Evolutionary conservation across 2,797 vertebrate species (phyloP).

Genomic region (Lepilemur septentrionalis): DNA sequence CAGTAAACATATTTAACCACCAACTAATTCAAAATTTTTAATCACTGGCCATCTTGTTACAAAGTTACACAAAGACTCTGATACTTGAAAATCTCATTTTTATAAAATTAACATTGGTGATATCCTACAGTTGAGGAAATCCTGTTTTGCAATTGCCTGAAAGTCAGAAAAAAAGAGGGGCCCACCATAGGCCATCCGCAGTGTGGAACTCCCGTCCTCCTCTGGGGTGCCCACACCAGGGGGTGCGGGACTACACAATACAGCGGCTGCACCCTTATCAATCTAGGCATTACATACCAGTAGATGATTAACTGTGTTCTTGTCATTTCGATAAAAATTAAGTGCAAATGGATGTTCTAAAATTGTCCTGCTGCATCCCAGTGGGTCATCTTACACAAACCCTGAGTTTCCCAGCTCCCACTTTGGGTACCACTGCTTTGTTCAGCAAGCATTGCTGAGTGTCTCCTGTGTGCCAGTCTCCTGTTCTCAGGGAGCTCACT

Average conservation of each 20-base stretch:
- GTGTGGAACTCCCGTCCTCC: not conserved
- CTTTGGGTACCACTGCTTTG: not conserved
- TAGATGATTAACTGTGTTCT: not conserved
- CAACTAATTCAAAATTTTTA: not conserved
- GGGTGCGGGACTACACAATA: not conserved
- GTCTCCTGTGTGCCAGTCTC: not conserved
- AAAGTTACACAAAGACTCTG: slow-evolving; percentile 5
- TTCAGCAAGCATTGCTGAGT: not conserved
- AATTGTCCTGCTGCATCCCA: not conserved
- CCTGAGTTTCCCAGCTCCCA: not conserved
- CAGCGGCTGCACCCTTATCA: not conserved
- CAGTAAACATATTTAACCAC: not conserved
- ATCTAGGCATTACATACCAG: not conserved
- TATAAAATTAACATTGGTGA: not conserved
- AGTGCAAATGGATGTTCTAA: not conserved
- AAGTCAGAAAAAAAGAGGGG: not conserved
- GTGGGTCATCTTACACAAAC: not conserved
- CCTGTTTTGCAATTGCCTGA: not conserved
- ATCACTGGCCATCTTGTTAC: not conserved
- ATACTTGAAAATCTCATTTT: not conserved
- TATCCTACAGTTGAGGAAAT: not conserved
- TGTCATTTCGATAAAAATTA: not conserved
- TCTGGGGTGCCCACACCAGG: not conserved
- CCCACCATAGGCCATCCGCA: accelerated
- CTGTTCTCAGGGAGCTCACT: not conserved